These are phyloP conservation scores for Aptenodytes patagonicus DNA, from an alignment of 2,113 vertebrate genomes.

Conservation along the genomic window DNA sequence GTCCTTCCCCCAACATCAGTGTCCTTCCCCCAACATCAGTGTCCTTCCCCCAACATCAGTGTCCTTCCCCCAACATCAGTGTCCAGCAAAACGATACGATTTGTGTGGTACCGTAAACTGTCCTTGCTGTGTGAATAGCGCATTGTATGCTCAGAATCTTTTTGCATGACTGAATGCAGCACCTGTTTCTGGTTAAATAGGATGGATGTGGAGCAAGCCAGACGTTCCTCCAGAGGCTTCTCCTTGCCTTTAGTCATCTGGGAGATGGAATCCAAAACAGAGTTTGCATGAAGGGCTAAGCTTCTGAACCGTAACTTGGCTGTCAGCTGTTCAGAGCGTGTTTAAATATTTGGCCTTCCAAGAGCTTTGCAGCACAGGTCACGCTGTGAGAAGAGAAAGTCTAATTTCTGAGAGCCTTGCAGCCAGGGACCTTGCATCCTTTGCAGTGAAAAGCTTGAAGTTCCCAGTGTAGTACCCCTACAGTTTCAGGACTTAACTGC, in stretches of 20 bases:
- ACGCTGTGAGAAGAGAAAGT: background rate
- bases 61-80: too few species aligned
- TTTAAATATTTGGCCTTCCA: background rate
- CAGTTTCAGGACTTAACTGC: background rate
- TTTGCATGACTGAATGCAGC: background rate
- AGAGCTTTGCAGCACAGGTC: background rate
- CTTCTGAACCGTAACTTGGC: background rate
- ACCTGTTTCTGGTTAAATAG: background rate
- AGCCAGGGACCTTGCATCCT: background rate
- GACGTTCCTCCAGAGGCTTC: background rate
- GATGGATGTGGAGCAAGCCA: background rate
- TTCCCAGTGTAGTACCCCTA: background rate
- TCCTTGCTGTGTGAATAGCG: background rate
- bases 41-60: too few species aligned
- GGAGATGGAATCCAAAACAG: background rate
- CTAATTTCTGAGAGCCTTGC: background rate
- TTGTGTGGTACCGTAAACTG: background rate
- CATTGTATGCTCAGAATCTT: background rate
- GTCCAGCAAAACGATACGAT: accelerated
- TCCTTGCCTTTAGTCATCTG: background rate
- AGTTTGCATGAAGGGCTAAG: background rate
- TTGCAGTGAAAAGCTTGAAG: background rate
- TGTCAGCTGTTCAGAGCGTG: background rate
- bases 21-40: too few species aligned
- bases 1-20: too few species aligned